A percentile compares a stretch with the other conserved stretches of the same genome.
These are phyloP conservation scores for Pammene fasciana DNA, from an alignment of 2,888 invertebrate genomes.

Conservation along the genomic window DNA sequence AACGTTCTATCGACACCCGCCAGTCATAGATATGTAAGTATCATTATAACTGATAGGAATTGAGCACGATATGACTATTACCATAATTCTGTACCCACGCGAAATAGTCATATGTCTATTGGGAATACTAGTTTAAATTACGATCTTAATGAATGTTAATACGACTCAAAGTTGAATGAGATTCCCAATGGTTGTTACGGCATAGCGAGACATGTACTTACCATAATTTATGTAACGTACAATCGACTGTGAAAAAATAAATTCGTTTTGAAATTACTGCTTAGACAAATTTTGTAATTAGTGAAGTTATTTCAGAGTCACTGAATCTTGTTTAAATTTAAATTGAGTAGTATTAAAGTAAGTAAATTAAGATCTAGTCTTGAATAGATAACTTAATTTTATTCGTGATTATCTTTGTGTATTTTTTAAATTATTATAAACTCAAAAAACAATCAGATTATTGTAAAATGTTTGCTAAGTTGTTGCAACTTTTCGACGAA, in stretches of 20 bases:
- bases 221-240: no score
- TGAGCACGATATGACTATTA: slow-evolving; percentile 22
- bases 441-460: neutral
- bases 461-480: neutral
- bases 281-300: neutral
- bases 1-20: slow-evolving; percentile 21
- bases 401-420: no score
- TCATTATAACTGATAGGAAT: slow-evolving; percentile 19
- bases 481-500: neutral
- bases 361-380: no score
- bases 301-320: neutral
- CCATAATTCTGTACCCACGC: slow-evolving; percentile 5
- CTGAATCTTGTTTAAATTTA: neutral
- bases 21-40: slow-evolving; percentile 34
- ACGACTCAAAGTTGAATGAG: no score
- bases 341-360: no score
- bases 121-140: no score
- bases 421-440: no score
- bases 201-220: no score
- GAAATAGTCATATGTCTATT: no score
- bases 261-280: neutral
- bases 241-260: neutral
- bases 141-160: no score
- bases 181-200: no score
- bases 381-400: no score